Conservation (phyloP, 2,797 vertebrate species). For the Loriculus beryllinus region DNA sequence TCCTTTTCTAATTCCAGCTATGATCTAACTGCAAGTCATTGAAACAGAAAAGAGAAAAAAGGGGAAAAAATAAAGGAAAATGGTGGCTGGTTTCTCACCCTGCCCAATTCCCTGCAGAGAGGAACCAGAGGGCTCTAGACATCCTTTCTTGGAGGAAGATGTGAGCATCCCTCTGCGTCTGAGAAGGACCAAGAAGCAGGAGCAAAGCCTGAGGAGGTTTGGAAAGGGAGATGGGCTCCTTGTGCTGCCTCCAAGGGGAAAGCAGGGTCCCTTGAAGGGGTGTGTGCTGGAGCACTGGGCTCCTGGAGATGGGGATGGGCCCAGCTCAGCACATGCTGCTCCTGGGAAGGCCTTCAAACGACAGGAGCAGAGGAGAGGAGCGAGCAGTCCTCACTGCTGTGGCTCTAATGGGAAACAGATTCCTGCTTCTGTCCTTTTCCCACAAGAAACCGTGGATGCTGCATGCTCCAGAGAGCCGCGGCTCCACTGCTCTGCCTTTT, state of each 20-base stretch:
- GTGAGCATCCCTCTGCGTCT: not conserved
- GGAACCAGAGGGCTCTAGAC: not conserved
- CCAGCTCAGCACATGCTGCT: not conserved
- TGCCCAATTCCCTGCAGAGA: not conserved
- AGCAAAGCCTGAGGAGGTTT: not conserved
- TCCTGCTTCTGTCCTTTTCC: slow-evolving; percentile 14
- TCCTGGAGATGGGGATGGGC: not conserved
- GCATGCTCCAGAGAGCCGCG: not conserved
- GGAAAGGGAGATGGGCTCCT: not conserved
- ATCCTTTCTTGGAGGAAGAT: not conserved
- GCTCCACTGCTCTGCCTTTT: not conserved
- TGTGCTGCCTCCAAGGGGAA: not conserved
- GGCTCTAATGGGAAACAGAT: slow-evolving; percentile 23
- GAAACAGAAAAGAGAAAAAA: not conserved
- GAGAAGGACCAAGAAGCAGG: not conserved
- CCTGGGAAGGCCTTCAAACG: not conserved
- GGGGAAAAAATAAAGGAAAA: not conserved
- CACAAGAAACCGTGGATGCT: not conserved
- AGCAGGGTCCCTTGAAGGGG: not conserved
- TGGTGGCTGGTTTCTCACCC: not conserved
- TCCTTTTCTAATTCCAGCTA: slow-evolving; percentile 54
- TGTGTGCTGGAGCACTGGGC: not conserved
- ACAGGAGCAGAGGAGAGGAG: not conserved
- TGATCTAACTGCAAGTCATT: slow-evolving; percentile 48
- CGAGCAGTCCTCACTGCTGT: not conserved